Evolutionary conservation across 1,140 invertebrate species (phyloP).

Genomic region (Achroia grisella): DNA sequence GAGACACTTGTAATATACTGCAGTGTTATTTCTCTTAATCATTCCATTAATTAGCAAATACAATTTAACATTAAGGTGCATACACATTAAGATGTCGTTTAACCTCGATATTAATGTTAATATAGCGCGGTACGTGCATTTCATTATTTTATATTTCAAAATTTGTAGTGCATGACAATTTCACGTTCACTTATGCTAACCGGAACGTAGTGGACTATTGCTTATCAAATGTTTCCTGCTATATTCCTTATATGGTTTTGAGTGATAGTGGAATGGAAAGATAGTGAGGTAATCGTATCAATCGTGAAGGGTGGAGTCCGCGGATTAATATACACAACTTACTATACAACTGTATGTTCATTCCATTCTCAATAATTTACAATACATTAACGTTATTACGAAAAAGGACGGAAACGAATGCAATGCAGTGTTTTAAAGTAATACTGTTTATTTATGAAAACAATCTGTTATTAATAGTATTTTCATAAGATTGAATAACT

Average conservation of each 20-base stretch:
- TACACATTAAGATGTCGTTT: background rate
- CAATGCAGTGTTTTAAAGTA: no score
- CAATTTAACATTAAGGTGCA: background rate
- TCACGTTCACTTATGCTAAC: background rate
- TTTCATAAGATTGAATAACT: no score
- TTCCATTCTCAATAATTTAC: no score
- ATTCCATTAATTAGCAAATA: no score
- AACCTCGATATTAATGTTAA: background rate
- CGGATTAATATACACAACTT: background rate
- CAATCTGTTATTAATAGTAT: no score
- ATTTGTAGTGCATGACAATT: slow-evolving; percentile 5
- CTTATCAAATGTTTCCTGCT: slow-evolving; percentile 2
- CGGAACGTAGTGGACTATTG: background rate
- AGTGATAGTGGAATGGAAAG: background rate
- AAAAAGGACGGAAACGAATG: no score
- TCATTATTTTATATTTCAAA: background rate
- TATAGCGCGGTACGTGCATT: background rate
- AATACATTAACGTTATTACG: no score
- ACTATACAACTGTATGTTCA: no score
- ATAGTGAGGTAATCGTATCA: background rate
- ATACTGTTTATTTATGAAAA: no score
- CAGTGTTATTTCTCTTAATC: no score
- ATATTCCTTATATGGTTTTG: background rate
- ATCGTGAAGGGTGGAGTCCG: background rate
- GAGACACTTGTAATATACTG: no score